Evolutionary conservation across 2,113 vertebrate genomes (phyloP).

Genomic region (Engystomops pustulosus): DNA sequence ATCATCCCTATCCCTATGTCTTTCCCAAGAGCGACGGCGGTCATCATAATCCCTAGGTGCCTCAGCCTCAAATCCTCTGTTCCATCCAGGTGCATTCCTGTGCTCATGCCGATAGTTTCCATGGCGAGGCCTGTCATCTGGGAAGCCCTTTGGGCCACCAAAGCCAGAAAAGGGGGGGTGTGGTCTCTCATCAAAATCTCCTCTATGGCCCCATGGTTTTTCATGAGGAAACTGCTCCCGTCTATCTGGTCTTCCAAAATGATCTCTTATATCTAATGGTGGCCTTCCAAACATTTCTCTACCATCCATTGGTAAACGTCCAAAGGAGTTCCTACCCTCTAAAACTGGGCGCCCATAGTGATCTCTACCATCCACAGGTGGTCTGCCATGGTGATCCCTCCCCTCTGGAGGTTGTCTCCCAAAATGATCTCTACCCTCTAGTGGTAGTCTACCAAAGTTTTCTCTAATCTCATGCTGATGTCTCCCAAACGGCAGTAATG

Average conservation of each 20-base stretch:
- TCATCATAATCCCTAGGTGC: conserved; percentile 95
- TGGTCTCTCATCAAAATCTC: conserved; percentile 95
- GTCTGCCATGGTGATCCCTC: conserved; percentile 74
- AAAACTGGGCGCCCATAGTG: conserved; percentile 73
- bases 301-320: conserved; percentile 77
- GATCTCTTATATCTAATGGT: conserved; percentile 81
- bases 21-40: conserved; percentile 93
- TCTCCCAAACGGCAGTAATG: conserved; percentile 75
- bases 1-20: conserved; percentile 93
- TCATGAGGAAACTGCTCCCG: conserved; percentile 91
- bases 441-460: conserved; percentile 73
- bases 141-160: conserved; percentile 84
- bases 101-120: conserved; percentile 90
- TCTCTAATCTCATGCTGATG: conserved; percentile 80
- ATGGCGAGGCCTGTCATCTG: conserved; percentile 83
- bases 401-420: conserved; percentile 80
- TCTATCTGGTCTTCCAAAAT: conserved; percentile 78
- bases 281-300: conserved; percentile 78
- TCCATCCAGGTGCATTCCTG: conserved; percentile 86
- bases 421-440: conserved; percentile 79
- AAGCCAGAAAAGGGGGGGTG: conserved; percentile 77
- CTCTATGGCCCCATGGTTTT: conserved; percentile 91
- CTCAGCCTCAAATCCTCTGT: conserved; percentile 87
- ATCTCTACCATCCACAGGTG: conserved; percentile 78
- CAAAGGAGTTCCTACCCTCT: conserved; percentile 79